These are phyloP conservation scores for Scaptodrosophila lebanonensis DNA, from an alignment of 1,140 invertebrate species.

Conservation along the genomic window DNA sequence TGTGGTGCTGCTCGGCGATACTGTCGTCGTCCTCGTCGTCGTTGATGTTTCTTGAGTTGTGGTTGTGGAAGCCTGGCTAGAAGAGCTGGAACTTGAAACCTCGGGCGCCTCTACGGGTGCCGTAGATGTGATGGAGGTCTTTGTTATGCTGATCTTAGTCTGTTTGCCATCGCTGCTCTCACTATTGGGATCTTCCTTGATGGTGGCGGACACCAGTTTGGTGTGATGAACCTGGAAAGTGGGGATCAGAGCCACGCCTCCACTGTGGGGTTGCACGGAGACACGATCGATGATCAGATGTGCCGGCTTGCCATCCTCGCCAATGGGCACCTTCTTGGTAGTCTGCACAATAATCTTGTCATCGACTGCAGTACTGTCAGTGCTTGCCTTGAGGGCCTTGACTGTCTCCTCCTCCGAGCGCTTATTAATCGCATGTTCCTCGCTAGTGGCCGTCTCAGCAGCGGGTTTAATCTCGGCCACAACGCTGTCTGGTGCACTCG, in stretches of 20 bases:
- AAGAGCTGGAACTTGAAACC: too few relatives aligned
- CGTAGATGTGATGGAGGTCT: slow-evolving; percentile 62
- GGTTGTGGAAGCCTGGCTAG: too few relatives aligned
- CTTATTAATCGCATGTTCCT: slow-evolving; percentile 41
- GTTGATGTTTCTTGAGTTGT: too few relatives aligned
- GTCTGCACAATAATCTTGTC: slow-evolving; percentile 58
- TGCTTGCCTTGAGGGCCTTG: neutral
- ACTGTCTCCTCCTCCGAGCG: slow-evolving; percentile 32
- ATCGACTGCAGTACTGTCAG: neutral
- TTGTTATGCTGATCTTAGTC: slow-evolving; percentile 66
- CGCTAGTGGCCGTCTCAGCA: neutral
- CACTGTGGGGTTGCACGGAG: slow-evolving; percentile 58
- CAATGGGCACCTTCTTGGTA: slow-evolving; percentile 50
- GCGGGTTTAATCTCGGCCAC: slow-evolving; percentile 43
- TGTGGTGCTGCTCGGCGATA: neutral
- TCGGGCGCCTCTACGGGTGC: slow-evolving; percentile 28
- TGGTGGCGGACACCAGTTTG: slow-evolving; percentile 56
- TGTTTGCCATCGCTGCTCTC: slow-evolving; percentile 57
- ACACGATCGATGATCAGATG: slow-evolving; percentile 66
- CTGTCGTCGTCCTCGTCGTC: too few relatives aligned
- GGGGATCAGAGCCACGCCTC: slow-evolving; percentile 52
- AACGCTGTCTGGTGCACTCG: slow-evolving; percentile 30
- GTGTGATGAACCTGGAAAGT: slow-evolving; percentile 69
- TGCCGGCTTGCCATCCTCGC: slow-evolving; percentile 41
- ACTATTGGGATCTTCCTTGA: slow-evolving; percentile 50